These are phyloP conservation scores for Eulemur mongoz DNA, from an alignment of 2,797 vertebrate species.

Conservation along the genomic window DNA sequence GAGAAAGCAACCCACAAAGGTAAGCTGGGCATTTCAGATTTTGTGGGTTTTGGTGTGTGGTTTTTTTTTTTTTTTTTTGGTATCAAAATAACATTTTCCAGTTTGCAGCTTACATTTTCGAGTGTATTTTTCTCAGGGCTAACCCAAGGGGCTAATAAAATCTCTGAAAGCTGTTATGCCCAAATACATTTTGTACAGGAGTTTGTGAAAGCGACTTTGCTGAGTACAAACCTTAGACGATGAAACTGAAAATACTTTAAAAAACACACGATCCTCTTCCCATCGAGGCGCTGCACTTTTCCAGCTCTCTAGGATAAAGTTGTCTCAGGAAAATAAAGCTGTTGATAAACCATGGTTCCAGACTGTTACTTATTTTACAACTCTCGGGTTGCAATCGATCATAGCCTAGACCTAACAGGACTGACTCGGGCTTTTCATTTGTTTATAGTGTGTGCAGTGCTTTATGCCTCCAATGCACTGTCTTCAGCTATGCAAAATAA, in stretches of 20 bases:
- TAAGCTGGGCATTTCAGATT: neutral
- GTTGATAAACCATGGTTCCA: slow-evolving; percentile 65
- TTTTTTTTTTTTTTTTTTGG: neutral
- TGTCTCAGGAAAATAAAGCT: slow-evolving; percentile 73
- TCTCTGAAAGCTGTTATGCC: neutral
- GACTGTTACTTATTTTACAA: slow-evolving; percentile 66
- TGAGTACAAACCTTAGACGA: neutral
- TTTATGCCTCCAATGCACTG: slow-evolving; percentile 56
- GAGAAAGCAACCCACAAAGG: neutral
- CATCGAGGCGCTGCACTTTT: neutral
- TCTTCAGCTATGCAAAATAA: slow-evolving; percentile 62
- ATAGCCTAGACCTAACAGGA: neutral
- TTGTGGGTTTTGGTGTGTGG: neutral
- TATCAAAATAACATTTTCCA: slow-evolving; percentile 39
- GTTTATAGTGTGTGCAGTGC: slow-evolving; percentile 34
- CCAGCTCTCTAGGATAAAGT: slow-evolving; percentile 63
- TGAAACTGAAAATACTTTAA: slow-evolving; percentile 38
- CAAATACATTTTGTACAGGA: slow-evolving; percentile 59
- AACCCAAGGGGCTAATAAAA: slow-evolving; percentile 61
- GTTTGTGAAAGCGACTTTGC: slow-evolving; percentile 60
- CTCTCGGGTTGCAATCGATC: slow-evolving; percentile 61
- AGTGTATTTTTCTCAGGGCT: slow-evolving; percentile 48
- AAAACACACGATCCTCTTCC: slow-evolving; percentile 44
- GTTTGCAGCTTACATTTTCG: slow-evolving; percentile 19
- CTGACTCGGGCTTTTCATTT: slow-evolving; percentile 59